A percentile compares a stretch with the other conserved stretches of the same genome.
phyloP scores from a whole-genome alignment of 1,140 invertebrate species.

The Eurytemora carolleeae region DNA sequence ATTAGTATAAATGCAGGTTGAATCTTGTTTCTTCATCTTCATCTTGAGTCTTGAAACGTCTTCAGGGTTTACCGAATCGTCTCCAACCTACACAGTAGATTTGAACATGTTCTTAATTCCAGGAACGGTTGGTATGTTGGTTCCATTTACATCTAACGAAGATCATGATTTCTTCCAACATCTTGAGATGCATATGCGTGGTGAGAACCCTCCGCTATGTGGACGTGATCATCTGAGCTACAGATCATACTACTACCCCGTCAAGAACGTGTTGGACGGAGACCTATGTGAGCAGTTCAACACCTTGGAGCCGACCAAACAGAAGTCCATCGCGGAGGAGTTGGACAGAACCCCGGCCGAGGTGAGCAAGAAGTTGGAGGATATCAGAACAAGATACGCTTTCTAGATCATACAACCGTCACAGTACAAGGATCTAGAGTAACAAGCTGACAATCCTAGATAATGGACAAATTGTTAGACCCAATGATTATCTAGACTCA shows the following conservation, averaged over 20 bases:
- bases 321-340: conserved; percentile 82
- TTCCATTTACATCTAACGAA: conserved; percentile 94
- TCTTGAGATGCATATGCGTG: conserved; percentile 98
- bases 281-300: conserved; percentile 98
- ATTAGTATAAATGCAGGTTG: no score
- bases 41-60: no score
- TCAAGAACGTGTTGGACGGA: conserved; percentile 96
- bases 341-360: conserved; percentile 83
- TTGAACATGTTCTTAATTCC: no score
- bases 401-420: conserved; percentile 60
- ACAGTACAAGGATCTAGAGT: no score
- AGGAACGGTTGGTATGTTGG: conserved; percentile 85
- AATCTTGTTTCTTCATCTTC: no score
- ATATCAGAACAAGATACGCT: conserved; percentile 77
- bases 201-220: conserved; percentile 84
- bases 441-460: no score
- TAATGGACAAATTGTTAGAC: no score
- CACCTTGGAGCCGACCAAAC: conserved; percentile 75
- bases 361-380: conserved; percentile 86
- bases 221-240: conserved; percentile 93
- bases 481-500: no score
- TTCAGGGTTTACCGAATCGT: no score
- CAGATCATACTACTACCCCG: conserved; percentile 90
- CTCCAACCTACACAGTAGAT: no score
- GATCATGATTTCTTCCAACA: conserved; percentile 99